Base-by-base conservation (phyloP, 2,888 invertebrate species). In the Agonum fuliginosum region DNA sequence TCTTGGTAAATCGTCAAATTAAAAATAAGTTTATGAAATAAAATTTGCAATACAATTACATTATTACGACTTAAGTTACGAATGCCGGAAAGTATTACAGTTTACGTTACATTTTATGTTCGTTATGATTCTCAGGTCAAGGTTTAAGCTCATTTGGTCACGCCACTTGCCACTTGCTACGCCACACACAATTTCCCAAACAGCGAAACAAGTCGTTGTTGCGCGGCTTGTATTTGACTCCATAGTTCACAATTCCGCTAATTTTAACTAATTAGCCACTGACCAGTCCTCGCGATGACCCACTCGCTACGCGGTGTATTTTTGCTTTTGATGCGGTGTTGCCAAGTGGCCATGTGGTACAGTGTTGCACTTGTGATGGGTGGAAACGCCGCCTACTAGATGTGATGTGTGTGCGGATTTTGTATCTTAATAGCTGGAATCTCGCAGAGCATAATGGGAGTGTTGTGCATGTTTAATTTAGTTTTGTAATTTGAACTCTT, bases 341-440 rank as follows among this genome's bases (percentile, higher is more conserved):
- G 67, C 67, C 67, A 67, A 22, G 54, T 54, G 54, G 54, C 4
- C 24, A 37, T 37, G 37, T 37, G 37, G 12, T 37, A n/a, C 37
- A 37, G 37, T 37, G 48, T 48, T 20, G 54, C 54, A 67, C 67
- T n/a, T n/a, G 67, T 67, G 67, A 17, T 10, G 12, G 19, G 37
- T 67, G 37, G 41, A 22, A 67, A 67, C 67, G 37, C 37, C 67
- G 67, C 67, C 67, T 41, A 67, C 67, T 34, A 67, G 37, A 67
- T 67, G 12, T 67, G 67, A 67, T 67, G 67, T 34, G 22, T 67
- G 37, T 37, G 67, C 67, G 41, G 41, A 67, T 67, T 67, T 67
- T 41, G 6, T 67, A 67, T 67, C 67, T 67, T 67, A 67, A 41
- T 41, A 12, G 22, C 67, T 22, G 12, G 54, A 54, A 17, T 54